Evolutionary conservation across 2,797 vertebrate species (phyloP), one percentile per base, ranked within the genome.

Genomic region (Parotocinclus haroldoi): DNA sequence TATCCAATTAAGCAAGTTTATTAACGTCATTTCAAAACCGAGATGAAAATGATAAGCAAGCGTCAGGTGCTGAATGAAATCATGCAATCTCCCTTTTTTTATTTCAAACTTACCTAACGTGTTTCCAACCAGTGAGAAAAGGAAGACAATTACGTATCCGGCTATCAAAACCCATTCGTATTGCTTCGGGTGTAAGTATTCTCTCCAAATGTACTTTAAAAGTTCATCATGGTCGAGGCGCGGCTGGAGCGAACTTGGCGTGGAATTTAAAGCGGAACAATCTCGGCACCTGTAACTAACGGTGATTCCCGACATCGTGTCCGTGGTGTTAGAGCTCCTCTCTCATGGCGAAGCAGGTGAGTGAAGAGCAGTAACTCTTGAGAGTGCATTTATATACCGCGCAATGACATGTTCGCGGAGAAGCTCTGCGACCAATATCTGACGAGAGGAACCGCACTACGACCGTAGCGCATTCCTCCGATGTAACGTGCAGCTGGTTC

Each of bases 121-220:
- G 79, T 98, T 99, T 79, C 96, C 96, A 11, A 95, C 74, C 50
- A 99, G 92, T 52, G 96, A 96, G 18, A 95, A 91, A 46, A 96
- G 85, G 79, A 99, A 99, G 1, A 99, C 95, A 36, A 95, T 75
- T 65, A 98, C 94, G 79, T 99, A 99, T 57, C 92, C 96, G 10
- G 89, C 91, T 18, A 99, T 98, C 42, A 98, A 88, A 16, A 93
- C 93, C 96, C 96, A 99, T 80, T 98, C 95, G 39, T 97, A 99
- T 75, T 95, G 92, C 68, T 96, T 97, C 2, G 96, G 96, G 68
- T 93, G 93, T 17, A 98, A 82, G 80, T 98, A 99, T 73, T 97
- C 96, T 64, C 84, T 91, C 96, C 96, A 98, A 73, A 98, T 94
- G 85, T 95, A 98, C 56, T 83, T 88, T 61, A 98, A 85, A 89